These are phyloP conservation scores for Acanthosepion lycidas DNA, from an alignment of 2,888 invertebrate genomes.

Conservation along the genomic window DNA sequence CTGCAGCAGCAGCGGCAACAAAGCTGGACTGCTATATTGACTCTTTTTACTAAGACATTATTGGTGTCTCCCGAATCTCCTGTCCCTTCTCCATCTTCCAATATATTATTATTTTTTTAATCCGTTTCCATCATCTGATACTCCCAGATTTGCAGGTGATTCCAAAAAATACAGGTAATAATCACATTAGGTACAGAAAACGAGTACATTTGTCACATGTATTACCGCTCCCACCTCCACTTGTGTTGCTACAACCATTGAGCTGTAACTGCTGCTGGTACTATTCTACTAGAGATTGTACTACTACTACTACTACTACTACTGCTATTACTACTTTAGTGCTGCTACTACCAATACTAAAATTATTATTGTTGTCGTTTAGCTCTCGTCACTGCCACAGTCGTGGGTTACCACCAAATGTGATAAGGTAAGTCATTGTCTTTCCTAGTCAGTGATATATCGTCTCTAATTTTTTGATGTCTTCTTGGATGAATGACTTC, in stretches of 20 bases:
- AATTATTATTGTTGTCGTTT: constrained; percentile 22
- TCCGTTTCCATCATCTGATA: neutral
- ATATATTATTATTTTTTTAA: neutral
- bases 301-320: neutral
- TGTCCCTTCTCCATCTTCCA: neutral
- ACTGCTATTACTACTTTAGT: neutral
- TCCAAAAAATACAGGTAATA: neutral
- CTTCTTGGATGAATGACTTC: neutral
- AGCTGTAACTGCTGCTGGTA: neutral
- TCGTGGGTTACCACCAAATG: constrained; percentile 33
- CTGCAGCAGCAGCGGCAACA: neutral
- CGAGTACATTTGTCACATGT: neutral
- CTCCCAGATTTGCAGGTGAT: neutral
- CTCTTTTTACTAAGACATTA: neutral
- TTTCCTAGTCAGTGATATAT: neutral
- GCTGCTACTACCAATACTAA: constrained; percentile 11
- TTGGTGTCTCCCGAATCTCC: neutral
- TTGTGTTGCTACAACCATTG: neutral
- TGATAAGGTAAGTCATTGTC: constrained; percentile 18
- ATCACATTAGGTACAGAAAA: neutral
- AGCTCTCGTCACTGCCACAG: constrained; percentile 33
- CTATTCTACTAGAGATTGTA: neutral
- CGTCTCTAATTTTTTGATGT: neutral
- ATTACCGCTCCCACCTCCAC: neutral
- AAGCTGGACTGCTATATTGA: neutral